A percentile compares a stretch with the other conserved stretches of the same genome.
Conservation (phyloP, 1,140 invertebrate species). For the Doryteuthis pealeii region DNA sequence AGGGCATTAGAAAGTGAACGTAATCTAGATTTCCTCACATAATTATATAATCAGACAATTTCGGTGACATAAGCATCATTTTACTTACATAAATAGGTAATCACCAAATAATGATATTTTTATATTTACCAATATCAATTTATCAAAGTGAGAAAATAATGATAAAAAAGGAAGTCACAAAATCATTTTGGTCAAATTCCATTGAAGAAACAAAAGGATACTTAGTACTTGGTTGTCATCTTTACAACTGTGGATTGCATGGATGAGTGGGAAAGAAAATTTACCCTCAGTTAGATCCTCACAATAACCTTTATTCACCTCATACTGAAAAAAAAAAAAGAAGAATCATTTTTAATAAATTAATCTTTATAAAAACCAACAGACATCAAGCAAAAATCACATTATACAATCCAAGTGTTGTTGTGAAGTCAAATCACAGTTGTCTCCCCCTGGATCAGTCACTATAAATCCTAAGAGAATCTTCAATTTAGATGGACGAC, state of each 20-base stretch:
- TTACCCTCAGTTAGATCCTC: conserved; percentile 98
- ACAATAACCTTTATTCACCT: conserved; percentile 92
- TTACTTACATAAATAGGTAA: too few relatives aligned
- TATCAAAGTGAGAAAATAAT: background rate
- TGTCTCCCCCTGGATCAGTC: too few relatives aligned
- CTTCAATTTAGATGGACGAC: too few relatives aligned
- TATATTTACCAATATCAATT: background rate
- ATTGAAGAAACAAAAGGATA: conserved; percentile 66
- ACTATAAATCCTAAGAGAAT: too few relatives aligned
- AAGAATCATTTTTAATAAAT: background rate
- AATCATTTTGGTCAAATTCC: background rate
- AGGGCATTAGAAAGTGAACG: too few relatives aligned
- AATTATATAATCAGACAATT: too few relatives aligned
- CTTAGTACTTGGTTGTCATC: conserved; percentile 86
- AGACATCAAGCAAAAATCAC: too few relatives aligned
- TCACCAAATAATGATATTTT: background rate
- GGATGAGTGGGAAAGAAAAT: conserved; percentile 96
- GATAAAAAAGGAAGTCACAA: conserved; percentile 10
- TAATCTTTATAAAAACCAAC: too few relatives aligned
- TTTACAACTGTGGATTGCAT: conserved; percentile 76
- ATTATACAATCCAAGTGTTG: too few relatives aligned
- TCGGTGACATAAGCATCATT: too few relatives aligned
- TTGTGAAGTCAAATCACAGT: too few relatives aligned
- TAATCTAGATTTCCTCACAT: too few relatives aligned
- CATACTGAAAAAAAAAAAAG: conserved; percentile 73